phyloP scores from a whole-genome alignment of 1,140 invertebrate species.

The Delia radicum region DNA sequence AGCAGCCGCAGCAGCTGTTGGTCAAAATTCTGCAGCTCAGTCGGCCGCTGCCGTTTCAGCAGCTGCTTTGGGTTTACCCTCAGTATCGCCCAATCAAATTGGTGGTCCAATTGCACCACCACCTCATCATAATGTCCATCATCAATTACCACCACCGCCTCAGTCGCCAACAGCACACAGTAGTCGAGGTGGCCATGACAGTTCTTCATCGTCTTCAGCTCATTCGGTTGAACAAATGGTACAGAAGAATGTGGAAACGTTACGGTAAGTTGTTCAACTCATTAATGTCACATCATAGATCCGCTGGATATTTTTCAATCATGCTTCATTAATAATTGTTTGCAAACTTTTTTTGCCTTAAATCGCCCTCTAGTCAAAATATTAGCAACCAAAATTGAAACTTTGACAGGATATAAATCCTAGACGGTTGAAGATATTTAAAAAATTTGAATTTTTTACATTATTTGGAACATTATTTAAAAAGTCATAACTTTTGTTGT shows the following conservation, averaged over 20 bases:
- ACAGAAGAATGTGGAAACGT: slow-evolving; percentile 47
- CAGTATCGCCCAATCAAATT: slow-evolving; percentile 1
- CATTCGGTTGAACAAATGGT: slow-evolving; percentile 46
- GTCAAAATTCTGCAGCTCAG: slow-evolving; percentile 31
- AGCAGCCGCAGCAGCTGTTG: slow-evolving; percentile 45
- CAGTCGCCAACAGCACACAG: slow-evolving; percentile 39
- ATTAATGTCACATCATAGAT: too few relatives aligned
- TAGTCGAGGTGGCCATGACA: slow-evolving; percentile 29
- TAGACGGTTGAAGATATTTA: too few relatives aligned
- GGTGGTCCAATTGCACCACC: slow-evolving; percentile 5
- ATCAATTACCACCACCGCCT: slow-evolving; percentile 43
- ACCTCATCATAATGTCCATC: slow-evolving; percentile 27
- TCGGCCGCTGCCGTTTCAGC: slow-evolving; percentile 28
- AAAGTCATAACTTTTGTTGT: too few relatives aligned
- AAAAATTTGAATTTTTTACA: too few relatives aligned
- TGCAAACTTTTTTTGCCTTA: too few relatives aligned
- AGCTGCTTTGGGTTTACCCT: slow-evolving; percentile 3
- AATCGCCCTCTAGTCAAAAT: too few relatives aligned
- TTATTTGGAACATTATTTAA: too few relatives aligned
- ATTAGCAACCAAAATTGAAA: too few relatives aligned
- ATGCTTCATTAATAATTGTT: too few relatives aligned
- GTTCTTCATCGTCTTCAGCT: slow-evolving; percentile 49
- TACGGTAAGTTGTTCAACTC: slow-evolving; percentile 37
- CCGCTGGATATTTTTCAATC: too few relatives aligned
- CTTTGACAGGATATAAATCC: too few relatives aligned